Evolutionary conservation across 2,797 vertebrate genomes (phyloP).

Genomic region (Danio choprae): DNA sequence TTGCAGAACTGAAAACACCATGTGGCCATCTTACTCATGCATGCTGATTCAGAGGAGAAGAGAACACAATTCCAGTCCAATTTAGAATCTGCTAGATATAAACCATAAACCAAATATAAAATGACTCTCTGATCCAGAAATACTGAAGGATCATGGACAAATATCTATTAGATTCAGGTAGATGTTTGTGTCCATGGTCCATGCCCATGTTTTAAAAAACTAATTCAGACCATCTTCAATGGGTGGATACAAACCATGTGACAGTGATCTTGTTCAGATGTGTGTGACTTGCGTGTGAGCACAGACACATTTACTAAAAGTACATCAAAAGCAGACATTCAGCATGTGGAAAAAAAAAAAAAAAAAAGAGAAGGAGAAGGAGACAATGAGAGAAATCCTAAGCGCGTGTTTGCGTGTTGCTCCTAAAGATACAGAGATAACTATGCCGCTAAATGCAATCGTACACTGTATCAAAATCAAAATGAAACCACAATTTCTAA

Average conservation of each 20-base stretch:
- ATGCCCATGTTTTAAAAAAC: background rate
- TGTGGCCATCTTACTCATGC: background rate
- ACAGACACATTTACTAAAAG: background rate
- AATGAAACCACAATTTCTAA: background rate
- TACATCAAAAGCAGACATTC: slow-evolving; percentile 1
- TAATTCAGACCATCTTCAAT: slow-evolving; percentile 15
- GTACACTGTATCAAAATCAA: background rate
- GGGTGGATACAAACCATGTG: slow-evolving; percentile 36
- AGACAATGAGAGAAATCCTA: slow-evolving; percentile 1
- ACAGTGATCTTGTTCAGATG: slow-evolving; percentile 26
- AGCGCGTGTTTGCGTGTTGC: background rate
- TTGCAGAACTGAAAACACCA: background rate
- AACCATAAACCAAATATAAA: background rate
- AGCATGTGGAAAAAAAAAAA: background rate
- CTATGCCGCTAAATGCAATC: background rate
- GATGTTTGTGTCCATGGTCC: background rate
- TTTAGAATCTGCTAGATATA: too few species aligned
- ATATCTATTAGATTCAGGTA: background rate
- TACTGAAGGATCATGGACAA: background rate
- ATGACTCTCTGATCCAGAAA: background rate
- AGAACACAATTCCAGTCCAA: background rate
- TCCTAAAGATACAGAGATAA: background rate
- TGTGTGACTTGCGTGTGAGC: background rate
- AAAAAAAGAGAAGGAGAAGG: too few species aligned
- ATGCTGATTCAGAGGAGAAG: too few species aligned